phyloP scores from a whole-genome alignment of 2,797 vertebrate species.

The Geotrypetes seraphini region DNA sequence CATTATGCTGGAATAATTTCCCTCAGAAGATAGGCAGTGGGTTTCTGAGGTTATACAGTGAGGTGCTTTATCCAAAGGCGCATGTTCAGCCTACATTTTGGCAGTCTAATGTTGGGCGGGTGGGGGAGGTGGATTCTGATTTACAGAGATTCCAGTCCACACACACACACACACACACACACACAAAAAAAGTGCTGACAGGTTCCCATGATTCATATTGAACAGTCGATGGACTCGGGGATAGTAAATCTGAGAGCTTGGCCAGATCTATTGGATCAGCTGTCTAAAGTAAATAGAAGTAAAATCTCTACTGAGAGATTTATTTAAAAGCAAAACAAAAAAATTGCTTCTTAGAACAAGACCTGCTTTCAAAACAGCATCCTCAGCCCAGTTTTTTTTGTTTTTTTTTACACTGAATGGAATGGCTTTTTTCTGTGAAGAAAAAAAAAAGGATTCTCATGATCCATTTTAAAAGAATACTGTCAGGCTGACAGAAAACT shows the following conservation, averaged over 20 bases:
- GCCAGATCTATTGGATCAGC: neutral
- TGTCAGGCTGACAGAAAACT: too few species aligned
- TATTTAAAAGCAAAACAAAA: neutral
- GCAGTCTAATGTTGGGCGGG: neutral
- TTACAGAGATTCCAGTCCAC: neutral
- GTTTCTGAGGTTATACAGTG: conserved; percentile 1
- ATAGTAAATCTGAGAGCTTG: neutral
- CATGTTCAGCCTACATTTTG: conserved; percentile 6
- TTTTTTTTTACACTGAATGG: too few species aligned
- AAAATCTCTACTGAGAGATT: neutral
- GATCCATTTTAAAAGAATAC: too few species aligned
- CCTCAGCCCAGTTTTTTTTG: too few species aligned
- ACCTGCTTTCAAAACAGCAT: neutral
- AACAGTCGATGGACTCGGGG: neutral
- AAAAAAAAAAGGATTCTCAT: too few species aligned
- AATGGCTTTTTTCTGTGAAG: too few species aligned
- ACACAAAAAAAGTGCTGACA: neutral
- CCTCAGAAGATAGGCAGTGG: conserved; percentile 6
- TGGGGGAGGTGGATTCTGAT: conserved; percentile 2
- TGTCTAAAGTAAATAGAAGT: neutral
- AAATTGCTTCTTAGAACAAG: too few species aligned
- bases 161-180: too few species aligned
- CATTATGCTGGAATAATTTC: conserved; percentile 9
- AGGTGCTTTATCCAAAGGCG: conserved; percentile 1
- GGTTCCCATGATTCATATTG: neutral